phyloP scores from a whole-genome alignment of 1,140 invertebrate genomes.

The Tribolium madens region DNA sequence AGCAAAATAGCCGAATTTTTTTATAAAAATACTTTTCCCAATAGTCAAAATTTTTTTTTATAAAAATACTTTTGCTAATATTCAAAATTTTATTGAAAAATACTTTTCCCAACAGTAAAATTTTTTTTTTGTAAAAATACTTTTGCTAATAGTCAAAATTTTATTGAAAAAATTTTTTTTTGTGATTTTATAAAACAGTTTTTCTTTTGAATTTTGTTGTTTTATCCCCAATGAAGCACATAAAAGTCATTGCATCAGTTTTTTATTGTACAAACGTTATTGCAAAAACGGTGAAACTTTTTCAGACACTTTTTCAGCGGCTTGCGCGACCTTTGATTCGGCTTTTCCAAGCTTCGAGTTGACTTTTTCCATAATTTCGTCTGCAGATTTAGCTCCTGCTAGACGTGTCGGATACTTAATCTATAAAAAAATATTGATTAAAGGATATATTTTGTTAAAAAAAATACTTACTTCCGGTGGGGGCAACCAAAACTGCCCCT shows the following conservation, averaged over 20 bases:
- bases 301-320: not conserved
- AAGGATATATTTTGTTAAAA: not conserved
- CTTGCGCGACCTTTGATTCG: not conserved
- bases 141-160: too few species aligned
- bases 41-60: too few species aligned
- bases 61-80: too few species aligned
- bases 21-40: too few species aligned
- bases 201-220: too few species aligned
- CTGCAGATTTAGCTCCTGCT: not conserved
- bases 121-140: too few species aligned
- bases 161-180: too few species aligned
- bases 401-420: not conserved
- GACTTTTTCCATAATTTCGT: not conserved
- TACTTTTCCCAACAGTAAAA: too few species aligned
- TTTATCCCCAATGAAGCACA: too few species aligned
- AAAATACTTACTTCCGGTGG: not conserved
- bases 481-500: not conserved
- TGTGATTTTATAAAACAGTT: too few species aligned
- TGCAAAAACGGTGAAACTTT: not conserved
- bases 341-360: not conserved
- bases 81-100: too few species aligned
- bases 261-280: not conserved
- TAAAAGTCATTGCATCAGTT: not conserved
- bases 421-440: not conserved
- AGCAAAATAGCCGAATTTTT: too few species aligned